Evolutionary conservation across 1,140 invertebrate genomes (phyloP).

Genomic region (Bombus sibiricus): DNA sequence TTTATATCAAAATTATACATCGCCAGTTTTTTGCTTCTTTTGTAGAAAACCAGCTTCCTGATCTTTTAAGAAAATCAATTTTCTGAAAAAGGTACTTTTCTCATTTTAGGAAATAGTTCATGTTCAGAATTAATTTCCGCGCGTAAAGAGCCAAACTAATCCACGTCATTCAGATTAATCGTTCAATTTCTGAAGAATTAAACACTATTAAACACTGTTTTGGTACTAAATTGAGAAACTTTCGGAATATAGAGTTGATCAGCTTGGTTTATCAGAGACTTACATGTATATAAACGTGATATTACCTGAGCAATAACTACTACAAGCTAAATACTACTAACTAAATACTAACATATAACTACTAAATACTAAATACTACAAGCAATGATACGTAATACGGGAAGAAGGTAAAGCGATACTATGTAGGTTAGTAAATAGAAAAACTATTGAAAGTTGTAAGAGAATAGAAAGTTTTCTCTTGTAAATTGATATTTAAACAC

Average conservation of each 20-base stretch:
- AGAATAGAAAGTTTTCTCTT: neutral
- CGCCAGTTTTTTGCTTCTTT: too few species aligned
- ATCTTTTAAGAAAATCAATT: too few species aligned
- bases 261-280: neutral
- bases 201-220: neutral
- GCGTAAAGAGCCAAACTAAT: neutral
- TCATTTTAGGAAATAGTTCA: too few species aligned
- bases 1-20: too few species aligned
- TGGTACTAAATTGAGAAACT: neutral
- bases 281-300: neutral
- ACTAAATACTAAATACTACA: too few species aligned
- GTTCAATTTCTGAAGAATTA: neutral
- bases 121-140: too few species aligned
- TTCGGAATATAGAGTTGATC: neutral
- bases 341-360: too few species aligned
- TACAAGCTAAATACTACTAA: too few species aligned
- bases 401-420: neutral
- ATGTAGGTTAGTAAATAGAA: neutral
- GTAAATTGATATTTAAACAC: neutral
- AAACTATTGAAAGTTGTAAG: neutral
- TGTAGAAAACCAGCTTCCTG: too few species aligned
- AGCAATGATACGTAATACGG: neutral
- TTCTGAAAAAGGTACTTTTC: too few species aligned
- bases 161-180: neutral
- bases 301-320: neutral